Evolutionary conservation across 2,113 vertebrate species (phyloP).

Genomic region (Mellivora capensis): DNA sequence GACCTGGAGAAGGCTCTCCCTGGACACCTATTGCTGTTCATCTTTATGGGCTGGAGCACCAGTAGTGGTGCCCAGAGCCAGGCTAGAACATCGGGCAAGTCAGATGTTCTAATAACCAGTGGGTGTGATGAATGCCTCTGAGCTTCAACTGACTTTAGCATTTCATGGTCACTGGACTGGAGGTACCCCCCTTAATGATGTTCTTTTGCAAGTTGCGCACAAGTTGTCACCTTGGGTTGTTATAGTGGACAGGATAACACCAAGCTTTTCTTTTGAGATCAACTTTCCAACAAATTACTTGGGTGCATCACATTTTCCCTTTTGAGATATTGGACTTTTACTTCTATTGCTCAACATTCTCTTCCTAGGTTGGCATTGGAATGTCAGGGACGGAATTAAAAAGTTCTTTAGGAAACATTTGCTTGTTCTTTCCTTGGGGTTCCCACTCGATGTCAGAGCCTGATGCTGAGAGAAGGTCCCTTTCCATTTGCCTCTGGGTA

Average conservation of each 20-base stretch:
- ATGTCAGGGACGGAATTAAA: fast-evolving
- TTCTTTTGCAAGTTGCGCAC: slow-evolving; percentile 51
- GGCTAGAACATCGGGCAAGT: slow-evolving; percentile 44
- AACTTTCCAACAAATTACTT: neutral
- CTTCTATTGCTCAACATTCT: neutral
- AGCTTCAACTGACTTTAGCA: neutral
- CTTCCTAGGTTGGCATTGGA: neutral
- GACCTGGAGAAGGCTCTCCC: neutral
- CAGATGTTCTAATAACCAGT: slow-evolving; percentile 5
- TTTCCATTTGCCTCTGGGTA: neutral
- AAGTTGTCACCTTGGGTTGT: neutral
- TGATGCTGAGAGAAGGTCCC: fast-evolving
- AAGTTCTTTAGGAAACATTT: neutral
- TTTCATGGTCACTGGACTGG: neutral
- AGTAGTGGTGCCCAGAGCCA: neutral
- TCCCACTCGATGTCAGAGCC: fast-evolving
- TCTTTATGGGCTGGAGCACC: neutral
- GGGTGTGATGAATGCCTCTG: slow-evolving; percentile 46
- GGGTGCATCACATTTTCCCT: neutral
- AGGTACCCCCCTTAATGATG: neutral
- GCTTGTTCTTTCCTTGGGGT: neutral
- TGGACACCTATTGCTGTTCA: fast-evolving
- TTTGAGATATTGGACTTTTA: neutral
- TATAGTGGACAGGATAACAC: neutral
- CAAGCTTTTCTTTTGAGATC: slow-evolving; percentile 23